Evolutionary conservation across 2,888 invertebrate species (phyloP), one percentile per base, ranked within the genome.

Genomic region (Pardosa pseudoannulata): DNA sequence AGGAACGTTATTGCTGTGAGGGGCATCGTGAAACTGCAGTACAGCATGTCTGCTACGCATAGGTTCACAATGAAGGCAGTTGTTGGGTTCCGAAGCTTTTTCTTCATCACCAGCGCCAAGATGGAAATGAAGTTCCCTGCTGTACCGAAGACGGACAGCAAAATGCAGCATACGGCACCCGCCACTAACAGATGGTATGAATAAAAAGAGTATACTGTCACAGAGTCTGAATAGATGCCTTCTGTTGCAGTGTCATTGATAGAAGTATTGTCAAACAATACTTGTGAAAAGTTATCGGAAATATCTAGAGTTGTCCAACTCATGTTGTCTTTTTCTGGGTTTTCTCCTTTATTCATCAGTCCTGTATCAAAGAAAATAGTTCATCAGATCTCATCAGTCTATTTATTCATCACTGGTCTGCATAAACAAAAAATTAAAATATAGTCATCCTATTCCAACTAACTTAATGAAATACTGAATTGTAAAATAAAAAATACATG

Each of bases 21-120:
- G 0, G 97, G 96, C 90, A 97, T 93, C 92, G 96, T 96, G 90
- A 97, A 94, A 88, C 94, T 93, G 91, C 96, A 96, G 93, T 96
- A 96, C 86, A 96, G 93, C 76, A 96, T 93, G 92, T 97, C 96
- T 0, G 96, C 96, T 90, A 96, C 94, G 92, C 96, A 96, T 67
- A 96, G 93, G 16, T 96, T 96, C 88, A 96, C 93, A 41, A 96
- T 96, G 91, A 97, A 97, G 90, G 96, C 95, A 2, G 96, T 96
- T 0, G 96, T 97, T 74, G 96, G 96, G 92, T 96, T 96, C 13
- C 94, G 93, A 31, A 96, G 93, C 74, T 96, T 93, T 5, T 95
- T 94, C 90, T 95, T 95, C 92, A 94, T 94, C 50, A 95, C 92
- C 82, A 97, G 92, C 0, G 97, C 96, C 88, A 96, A 91, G 73